phyloP scores from a whole-genome alignment of 1,140 invertebrate species.

The Brachionus calyciflorus region DNA sequence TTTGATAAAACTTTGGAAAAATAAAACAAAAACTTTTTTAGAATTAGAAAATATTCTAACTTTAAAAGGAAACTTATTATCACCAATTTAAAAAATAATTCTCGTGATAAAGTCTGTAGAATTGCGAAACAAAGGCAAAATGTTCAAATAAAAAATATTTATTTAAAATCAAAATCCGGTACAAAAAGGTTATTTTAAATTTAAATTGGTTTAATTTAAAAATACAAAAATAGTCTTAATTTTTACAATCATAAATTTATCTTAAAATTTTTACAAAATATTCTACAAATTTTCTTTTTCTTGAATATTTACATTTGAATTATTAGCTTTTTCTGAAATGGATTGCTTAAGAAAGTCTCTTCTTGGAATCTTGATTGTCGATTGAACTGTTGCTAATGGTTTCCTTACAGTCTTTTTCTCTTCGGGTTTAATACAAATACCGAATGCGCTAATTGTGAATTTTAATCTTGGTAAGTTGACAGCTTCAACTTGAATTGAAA shows the following conservation, averaged over 20 bases:
- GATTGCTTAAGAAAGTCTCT: no score
- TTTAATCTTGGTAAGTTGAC: neutral
- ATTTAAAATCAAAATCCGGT: neutral
- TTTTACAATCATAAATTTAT: neutral
- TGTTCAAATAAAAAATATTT: no score
- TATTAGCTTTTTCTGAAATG: no score
- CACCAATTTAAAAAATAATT: neutral
- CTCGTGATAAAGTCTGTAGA: no score
- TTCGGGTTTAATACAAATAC: neutral
- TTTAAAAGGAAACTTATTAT: neutral
- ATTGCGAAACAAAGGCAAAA: no score
- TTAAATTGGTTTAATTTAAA: no score
- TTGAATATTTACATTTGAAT: no score
- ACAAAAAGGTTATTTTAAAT: neutral
- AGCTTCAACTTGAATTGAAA: neutral
- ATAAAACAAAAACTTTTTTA: neutral
- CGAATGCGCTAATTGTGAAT: constrained; percentile 11
- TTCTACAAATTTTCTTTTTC: no score
- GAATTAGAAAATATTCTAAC: neutral
- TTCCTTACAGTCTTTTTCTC: neutral
- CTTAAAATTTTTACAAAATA: no score
- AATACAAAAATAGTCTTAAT: no score
- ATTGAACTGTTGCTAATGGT: neutral
- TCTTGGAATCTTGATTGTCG: neutral
- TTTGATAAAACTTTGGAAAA: neutral